Evolutionary conservation across 2,888 invertebrate genomes (phyloP).

Genomic region (Crocallis elinguaria): DNA sequence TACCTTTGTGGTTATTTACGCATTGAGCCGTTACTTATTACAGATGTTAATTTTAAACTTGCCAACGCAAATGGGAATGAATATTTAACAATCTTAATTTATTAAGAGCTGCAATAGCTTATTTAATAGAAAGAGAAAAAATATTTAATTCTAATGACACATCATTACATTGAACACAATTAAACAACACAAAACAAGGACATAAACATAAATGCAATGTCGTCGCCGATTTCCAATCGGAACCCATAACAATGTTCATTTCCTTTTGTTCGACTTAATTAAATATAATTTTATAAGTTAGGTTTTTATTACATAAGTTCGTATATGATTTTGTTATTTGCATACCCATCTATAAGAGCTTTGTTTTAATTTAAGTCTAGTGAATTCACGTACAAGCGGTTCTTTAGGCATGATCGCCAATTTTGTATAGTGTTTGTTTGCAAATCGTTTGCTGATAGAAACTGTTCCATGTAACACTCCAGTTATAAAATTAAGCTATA

Average conservation of each 20-base stretch:
- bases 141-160: no score
- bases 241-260: background rate
- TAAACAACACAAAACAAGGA: no score
- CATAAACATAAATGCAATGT: no score
- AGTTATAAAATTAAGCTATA: background rate
- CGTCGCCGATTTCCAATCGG: no score
- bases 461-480: background rate
- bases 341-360: constrained; percentile 11
- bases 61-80: constrained; percentile 6
- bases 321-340: constrained; percentile 7
- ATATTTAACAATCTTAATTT: background rate
- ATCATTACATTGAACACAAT: no score
- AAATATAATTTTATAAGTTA: background rate
- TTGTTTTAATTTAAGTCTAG: constrained; percentile 7
- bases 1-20: constrained; percentile 9
- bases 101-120: no score
- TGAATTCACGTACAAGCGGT: background rate
- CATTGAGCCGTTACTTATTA: constrained; percentile 1
- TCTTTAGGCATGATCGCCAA: constrained; percentile 14
- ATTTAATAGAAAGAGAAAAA: no score
- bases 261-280: background rate
- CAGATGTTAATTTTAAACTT: constrained; percentile 6
- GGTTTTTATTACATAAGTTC: background rate
- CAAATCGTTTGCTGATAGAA: background rate
- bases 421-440: constrained; percentile 8